Base-by-base conservation (phyloP, 1,140 invertebrate genomes). In the Aethina tumida region DNA sequence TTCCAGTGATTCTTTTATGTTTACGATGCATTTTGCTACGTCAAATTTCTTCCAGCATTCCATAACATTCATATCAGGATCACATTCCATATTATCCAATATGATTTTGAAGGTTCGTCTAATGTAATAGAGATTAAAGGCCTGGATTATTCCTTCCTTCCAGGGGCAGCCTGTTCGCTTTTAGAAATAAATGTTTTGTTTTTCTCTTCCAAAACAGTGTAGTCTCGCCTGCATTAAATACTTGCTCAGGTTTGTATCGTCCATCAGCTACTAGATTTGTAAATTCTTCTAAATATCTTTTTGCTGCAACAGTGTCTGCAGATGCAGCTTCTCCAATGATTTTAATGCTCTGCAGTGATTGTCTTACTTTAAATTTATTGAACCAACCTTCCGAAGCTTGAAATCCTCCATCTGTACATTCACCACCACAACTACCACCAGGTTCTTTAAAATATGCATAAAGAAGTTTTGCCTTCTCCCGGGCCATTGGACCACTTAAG, bases 41-140 rank as follows among this genome's bases (percentile, higher is more conserved):
- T 43, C 21, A 24, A 35, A 41, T 10, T 41, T 41, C 30, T 41
- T 41, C 39, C 39, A 41, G 27, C 29, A 39, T 13, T 39, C n/a
- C n/a, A n/a, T n/a, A n/a, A n/a, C n/a, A n/a, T n/a, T n/a, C n/a
- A n/a, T n/a, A n/a, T n/a, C n/a, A n/a, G n/a, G n/a, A n/a, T n/a
- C n/a, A n/a, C n/a, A n/a, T n/a, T n/a, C 28, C 21, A 34, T 35
- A 14, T 41, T 41, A 36, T 41, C 20, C 18, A 41, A 10, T 10
- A 41, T 41, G 5, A 36, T 17, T 24, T 38, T 35, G 24, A 41
- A 41, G 21, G 33, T 45, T 30, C 28, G 36, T n/a, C 49, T 45
- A 46, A n/a, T n/a, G n/a, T n/a, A n/a, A n/a, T n/a, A n/a, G n/a
- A n/a, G 51, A 55, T 62, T 59, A 43, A 63, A 60, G 40, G 50